Evolutionary conservation across 2,113 vertebrate genomes (phyloP).

Genomic region (Microcebus jonahi): DNA sequence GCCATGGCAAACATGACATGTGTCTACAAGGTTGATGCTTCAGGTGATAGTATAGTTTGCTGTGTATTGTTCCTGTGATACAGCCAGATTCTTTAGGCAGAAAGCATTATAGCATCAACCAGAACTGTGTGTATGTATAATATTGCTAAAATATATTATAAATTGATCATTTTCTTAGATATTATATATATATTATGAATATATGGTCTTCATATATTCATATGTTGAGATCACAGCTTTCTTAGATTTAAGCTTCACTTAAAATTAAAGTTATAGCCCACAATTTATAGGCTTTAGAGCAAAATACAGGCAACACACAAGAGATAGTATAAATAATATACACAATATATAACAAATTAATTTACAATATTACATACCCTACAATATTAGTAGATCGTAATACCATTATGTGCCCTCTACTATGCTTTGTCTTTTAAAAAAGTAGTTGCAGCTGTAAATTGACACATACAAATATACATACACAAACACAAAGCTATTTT

Average conservation of each 20-base stretch:
- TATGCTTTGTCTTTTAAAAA: neutral
- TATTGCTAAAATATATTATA: neutral
- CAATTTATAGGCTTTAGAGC: neutral
- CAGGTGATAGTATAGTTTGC: neutral
- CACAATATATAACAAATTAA: neutral
- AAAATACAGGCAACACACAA: neutral
- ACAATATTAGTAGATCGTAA: neutral
- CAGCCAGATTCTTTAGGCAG: neutral
- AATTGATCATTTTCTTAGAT: neutral
- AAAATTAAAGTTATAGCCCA: neutral
- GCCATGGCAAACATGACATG: neutral
- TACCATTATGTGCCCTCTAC: neutral
- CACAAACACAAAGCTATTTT: neutral
- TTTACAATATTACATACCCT: neutral
- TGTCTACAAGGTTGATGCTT: neutral
- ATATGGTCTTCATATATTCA: neutral
- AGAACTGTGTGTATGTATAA: neutral
- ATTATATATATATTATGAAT: neutral
- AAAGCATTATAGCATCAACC: neutral
- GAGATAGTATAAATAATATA: neutral
- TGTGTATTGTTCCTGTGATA: neutral
- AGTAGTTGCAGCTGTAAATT: neutral
- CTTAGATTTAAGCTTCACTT: neutral
- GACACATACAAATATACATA: neutral
- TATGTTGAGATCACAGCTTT: neutral